These are phyloP conservation scores for Drosophila stalkeri DNA, from an alignment of 2,888 invertebrate species.

Conservation along the genomic window DNA sequence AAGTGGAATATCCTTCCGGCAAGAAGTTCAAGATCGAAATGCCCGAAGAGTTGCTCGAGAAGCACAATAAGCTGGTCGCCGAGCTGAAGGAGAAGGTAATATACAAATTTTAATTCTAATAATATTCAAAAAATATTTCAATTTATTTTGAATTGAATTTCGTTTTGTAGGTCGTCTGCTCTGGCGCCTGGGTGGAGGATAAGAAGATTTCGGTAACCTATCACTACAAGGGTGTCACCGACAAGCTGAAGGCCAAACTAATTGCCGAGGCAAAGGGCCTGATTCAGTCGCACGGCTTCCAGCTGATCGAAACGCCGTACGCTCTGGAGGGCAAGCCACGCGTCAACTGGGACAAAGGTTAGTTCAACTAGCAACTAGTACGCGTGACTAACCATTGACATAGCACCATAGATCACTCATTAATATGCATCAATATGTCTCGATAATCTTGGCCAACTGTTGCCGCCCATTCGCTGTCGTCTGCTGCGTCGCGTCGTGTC, in stretches of 20 bases:
- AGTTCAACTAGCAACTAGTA: conserved; percentile 49
- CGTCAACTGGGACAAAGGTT: conserved; percentile 92
- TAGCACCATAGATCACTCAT: not conserved
- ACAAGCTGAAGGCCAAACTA: conserved; percentile 87
- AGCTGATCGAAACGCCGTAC: conserved; percentile 89
- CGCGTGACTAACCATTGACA: conserved; percentile 14
- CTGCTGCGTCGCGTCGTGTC: conserved; percentile 3
- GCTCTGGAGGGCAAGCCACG: conserved; percentile 92
- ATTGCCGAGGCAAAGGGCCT: conserved; percentile 88
- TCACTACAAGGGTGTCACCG: conserved; percentile 90
- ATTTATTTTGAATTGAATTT: too few relatives aligned
- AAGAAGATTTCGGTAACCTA: conserved; percentile 91
- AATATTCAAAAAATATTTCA: too few relatives aligned
- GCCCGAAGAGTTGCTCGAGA: conserved; percentile 89
- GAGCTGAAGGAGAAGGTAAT: conserved; percentile 88
- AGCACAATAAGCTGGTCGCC: conserved; percentile 88
- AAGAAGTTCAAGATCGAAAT: conserved; percentile 91
- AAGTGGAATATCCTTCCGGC: conserved; percentile 91
- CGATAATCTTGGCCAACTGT: conserved; percentile 63
- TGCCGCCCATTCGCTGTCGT: conserved; percentile 64
- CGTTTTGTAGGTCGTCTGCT: conserved; percentile 87
- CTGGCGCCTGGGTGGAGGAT: conserved; percentile 92
- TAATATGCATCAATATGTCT: conserved; percentile 11
- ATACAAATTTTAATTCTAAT: not conserved
- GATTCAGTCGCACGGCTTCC: conserved; percentile 89